Conservation (phyloP, 2,113 vertebrate genomes). For the Rattus rattus region DNA sequence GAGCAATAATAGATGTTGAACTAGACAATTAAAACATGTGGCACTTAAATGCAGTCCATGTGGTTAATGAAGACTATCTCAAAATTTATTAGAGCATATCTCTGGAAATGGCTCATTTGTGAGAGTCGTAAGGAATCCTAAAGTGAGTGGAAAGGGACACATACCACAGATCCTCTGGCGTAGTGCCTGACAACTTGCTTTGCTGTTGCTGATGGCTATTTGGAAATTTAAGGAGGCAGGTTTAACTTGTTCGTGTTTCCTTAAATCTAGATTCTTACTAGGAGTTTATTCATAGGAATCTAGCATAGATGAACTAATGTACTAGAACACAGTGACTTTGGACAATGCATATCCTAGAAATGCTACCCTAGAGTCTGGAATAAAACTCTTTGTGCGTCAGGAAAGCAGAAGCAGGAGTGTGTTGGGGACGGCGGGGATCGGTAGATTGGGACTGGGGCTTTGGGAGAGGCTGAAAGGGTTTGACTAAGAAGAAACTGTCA, state of each 20-base stretch:
- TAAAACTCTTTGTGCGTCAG: neutral
- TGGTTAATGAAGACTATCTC: neutral
- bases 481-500: neutral
- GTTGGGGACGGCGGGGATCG: accelerated
- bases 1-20: neutral
- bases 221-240: conserved; percentile 17
- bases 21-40: neutral
- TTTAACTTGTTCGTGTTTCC: conserved; percentile 18
- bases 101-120: neutral
- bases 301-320: neutral
- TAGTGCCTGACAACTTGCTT: neutral
- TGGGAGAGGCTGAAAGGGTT: neutral
- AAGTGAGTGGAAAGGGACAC: neutral
- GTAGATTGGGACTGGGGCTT: accelerated
- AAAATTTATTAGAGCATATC: neutral
- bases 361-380: neutral
- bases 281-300: neutral
- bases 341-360: neutral
- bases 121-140: neutral
- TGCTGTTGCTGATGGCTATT: neutral
- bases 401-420: neutral
- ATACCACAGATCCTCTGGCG: neutral
- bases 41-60: neutral
- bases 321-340: neutral
- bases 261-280: neutral